Evolutionary conservation across 2,888 invertebrate species (phyloP).

Genomic region (Rhimphoctona megacephalus): DNA sequence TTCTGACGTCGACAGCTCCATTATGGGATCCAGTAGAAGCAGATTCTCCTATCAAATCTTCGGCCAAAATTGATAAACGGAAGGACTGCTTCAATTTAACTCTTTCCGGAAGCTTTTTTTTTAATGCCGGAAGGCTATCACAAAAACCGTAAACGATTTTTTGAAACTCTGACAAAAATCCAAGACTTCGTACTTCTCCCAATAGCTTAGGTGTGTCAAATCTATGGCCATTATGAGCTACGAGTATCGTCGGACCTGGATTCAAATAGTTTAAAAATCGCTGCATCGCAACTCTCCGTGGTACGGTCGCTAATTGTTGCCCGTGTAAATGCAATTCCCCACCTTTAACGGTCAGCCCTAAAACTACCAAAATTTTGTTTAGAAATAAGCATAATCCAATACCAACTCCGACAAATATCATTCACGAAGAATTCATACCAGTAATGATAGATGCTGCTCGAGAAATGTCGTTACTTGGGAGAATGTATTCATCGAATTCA

Average conservation of each 20-base stretch:
- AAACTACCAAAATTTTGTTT: neutral
- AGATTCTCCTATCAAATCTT: no score
- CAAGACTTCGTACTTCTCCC: conserved; percentile 27
- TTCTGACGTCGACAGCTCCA: conserved; percentile 37
- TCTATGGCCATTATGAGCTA: conserved; percentile 48
- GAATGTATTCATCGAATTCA: conserved; percentile 44
- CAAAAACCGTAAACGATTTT: conserved; percentile 33
- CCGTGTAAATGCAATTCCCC: conserved; percentile 38
- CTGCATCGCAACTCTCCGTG: conserved; percentile 22
- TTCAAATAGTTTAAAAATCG: conserved; percentile 35
- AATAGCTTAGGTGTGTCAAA: conserved; percentile 45
- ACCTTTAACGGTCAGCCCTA: conserved; percentile 29
- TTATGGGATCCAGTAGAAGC: conserved; percentile 43
- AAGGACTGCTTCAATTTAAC: conserved; percentile 33
- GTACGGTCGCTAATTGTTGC: conserved; percentile 10
- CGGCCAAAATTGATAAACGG: no score
- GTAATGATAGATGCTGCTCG: conserved; percentile 24
- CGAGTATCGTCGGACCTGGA: conserved; percentile 32
- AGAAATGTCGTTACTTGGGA: conserved; percentile 22
- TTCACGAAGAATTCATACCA: conserved; percentile 12
- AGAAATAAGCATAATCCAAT: neutral
- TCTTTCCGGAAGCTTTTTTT: conserved; percentile 49
- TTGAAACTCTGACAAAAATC: conserved; percentile 26
- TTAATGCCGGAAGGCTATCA: conserved; percentile 46
- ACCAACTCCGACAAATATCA: neutral